Percentiles rank a stretch among this genome's conserved stretches.
Evolutionary conservation across 2,113 vertebrate genomes (phyloP).

Genomic region (Cairina moschata): DNA sequence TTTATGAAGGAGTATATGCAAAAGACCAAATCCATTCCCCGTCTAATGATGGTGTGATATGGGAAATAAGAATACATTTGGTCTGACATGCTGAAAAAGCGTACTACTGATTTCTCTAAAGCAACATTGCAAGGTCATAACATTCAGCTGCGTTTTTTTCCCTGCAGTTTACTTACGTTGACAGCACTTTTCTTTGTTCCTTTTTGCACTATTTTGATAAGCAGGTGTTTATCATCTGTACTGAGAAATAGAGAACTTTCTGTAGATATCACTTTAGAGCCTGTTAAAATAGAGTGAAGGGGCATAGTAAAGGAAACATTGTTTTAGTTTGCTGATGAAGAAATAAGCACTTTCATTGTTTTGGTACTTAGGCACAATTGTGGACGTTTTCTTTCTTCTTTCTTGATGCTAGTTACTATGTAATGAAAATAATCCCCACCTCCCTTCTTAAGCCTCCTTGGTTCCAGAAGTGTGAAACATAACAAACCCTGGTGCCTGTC

Average conservation of each 20-base stretch:
- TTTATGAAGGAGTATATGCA: slow-evolving; percentile 1
- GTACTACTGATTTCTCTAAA: slow-evolving; percentile 55
- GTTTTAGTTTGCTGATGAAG: not conserved
- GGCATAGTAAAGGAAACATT: not conserved
- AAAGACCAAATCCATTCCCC: not conserved
- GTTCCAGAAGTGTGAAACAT: not conserved
- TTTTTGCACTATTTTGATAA: slow-evolving; percentile 65
- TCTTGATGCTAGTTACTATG: not conserved
- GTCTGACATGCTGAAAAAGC: not conserved
- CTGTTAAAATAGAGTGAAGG: not conserved
- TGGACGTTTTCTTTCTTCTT: not conserved
- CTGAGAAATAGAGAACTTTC: not conserved
- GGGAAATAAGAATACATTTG: not conserved
- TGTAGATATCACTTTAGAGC: not conserved
- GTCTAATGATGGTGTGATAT: not conserved
- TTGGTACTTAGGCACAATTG: slow-evolving; percentile 28
- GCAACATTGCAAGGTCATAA: not conserved
- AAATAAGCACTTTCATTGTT: slow-evolving; percentile 29
- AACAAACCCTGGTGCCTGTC: not conserved
- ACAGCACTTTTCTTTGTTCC: slow-evolving; percentile 51
- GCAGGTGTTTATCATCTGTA: not conserved
- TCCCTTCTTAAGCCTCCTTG: not conserved
- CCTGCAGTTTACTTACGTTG: slow-evolving; percentile 13
- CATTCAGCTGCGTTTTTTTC: not conserved
- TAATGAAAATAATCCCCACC: not conserved